Evolutionary conservation across 2,888 invertebrate genomes (phyloP).

Genomic region (Cephus sareptanus): DNA sequence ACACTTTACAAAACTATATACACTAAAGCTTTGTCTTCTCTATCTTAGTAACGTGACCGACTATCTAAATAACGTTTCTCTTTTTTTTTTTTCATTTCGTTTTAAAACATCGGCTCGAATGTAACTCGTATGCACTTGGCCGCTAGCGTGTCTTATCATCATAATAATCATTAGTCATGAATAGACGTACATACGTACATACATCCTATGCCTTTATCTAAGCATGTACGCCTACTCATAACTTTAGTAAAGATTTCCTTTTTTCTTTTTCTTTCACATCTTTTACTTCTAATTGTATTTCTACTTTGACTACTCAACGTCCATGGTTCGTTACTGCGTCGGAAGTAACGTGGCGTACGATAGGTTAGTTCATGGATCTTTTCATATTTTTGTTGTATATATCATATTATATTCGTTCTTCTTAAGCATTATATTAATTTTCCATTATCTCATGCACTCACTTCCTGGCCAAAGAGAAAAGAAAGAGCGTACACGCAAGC

Average conservation of each 20-base stretch:
- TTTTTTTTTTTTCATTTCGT: conserved; percentile 4
- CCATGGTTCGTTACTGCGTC: conserved; percentile 34
- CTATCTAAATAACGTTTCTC: conserved; percentile 27
- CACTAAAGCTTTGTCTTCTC: conserved; percentile 61
- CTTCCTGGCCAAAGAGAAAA: neutral
- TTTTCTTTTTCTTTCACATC: conserved; percentile 22
- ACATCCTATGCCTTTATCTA: neutral
- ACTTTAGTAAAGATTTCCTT: conserved; percentile 42
- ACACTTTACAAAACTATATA: conserved; percentile 66
- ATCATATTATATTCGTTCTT: neutral
- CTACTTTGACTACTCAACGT: conserved; percentile 48
- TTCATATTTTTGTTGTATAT: neutral
- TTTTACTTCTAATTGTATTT: conserved; percentile 25
- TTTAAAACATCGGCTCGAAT: neutral
- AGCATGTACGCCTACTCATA: conserved; percentile 25
- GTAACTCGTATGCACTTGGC: conserved; percentile 32
- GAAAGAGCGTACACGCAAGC: neutral
- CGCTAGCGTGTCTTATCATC: conserved; percentile 35
- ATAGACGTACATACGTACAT: neutral
- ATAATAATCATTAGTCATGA: conserved; percentile 16
- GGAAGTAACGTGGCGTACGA: neutral
- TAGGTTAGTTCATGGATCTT: neutral
- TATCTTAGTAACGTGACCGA: conserved; percentile 34
- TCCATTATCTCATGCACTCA: neutral
- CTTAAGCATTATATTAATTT: neutral